These are phyloP conservation scores for Halictus rubicundus DNA, from an alignment of 1,140 invertebrate species.

Conservation along the genomic window DNA sequence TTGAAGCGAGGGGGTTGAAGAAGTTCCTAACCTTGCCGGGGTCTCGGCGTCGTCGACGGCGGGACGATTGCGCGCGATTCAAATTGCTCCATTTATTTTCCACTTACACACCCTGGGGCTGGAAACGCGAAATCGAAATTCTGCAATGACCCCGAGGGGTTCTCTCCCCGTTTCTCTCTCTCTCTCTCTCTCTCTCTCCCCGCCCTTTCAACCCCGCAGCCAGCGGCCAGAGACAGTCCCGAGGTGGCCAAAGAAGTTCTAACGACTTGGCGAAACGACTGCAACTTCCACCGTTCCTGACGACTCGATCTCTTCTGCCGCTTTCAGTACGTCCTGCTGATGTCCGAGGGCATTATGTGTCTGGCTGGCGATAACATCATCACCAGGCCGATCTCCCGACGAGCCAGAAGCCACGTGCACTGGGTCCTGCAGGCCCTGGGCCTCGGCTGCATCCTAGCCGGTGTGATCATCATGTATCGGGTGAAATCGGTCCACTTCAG, in stretches of 20 bases:
- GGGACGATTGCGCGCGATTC: constrained; percentile 33
- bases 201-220: too few species aligned
- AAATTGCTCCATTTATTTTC: constrained; percentile 37
- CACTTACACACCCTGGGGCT: constrained; percentile 4
- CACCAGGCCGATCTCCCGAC: constrained; percentile 58
- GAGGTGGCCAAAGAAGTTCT: constrained; percentile 52
- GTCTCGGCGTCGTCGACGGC: not conserved
- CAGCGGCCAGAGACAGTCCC: not conserved
- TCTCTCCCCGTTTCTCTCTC: too few species aligned
- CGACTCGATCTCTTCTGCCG: constrained; percentile 22
- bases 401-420: constrained; percentile 67
- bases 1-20: not conserved
- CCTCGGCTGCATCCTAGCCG: constrained; percentile 60
- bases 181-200: not conserved
- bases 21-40: constrained; percentile 30
- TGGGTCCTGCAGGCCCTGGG: constrained; percentile 71
- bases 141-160: not conserved
- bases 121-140: constrained; percentile 37
- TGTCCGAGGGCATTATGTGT: constrained; percentile 71
- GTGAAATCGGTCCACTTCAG: constrained; percentile 56
- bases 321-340: constrained; percentile 74
- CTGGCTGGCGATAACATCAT: constrained; percentile 65
- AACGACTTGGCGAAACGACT: constrained; percentile 43
- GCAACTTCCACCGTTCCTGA: constrained; percentile 29
- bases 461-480: constrained; percentile 60